Evolutionary conservation across 2,797 vertebrate genomes (phyloP), one percentile per base, ranked within the genome.

Genomic region (Paedocypris micromegethes): DNA sequence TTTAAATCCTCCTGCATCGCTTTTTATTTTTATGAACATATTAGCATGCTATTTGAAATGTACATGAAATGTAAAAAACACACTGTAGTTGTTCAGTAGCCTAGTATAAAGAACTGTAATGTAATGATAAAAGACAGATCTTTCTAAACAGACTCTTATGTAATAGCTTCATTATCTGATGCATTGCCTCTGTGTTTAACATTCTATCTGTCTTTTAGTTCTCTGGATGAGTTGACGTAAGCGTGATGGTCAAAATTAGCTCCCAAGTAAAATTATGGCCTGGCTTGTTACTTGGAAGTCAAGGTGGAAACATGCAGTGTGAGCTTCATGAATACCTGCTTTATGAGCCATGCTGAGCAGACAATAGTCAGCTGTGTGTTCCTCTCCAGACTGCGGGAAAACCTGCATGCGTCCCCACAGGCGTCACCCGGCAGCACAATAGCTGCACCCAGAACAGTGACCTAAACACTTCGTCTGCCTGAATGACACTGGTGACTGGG

Each of bases 361-460:
- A 82, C 80, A 78, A 81, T 77, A 74, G 56, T 51, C 38, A 7
- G 46, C 68, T 79, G 72, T 80, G 73, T 79, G 64, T 68, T 72
- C 47, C 55, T 50, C 67, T 75, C 64, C 67, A 72, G 73, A 70
- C 61, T 58, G 66, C 48, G 77, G 77, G 79, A 82, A 83, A 78
- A 49, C 7, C 48, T 65, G 64, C 64, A 71, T 3, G 57, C 58
- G 47, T 59, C 56, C 75, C 70, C 63, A 50, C 50, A 78, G 79
- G 68, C 75, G 74, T 53, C 56, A 56, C 54, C 42, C 50, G 9
- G 9, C 23, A 64, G 71, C 59, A 83, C 80, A 83, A 81, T 77
- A 68, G 76, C 72, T 58, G 77, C 62, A 49, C 77, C 76, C 64
- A 75, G 76, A 23, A 42, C n/a, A 70, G 72, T 5, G 8, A 58